Conservation (phyloP, 2,113 vertebrate genomes). For the Dipodomys ordii region DNA sequence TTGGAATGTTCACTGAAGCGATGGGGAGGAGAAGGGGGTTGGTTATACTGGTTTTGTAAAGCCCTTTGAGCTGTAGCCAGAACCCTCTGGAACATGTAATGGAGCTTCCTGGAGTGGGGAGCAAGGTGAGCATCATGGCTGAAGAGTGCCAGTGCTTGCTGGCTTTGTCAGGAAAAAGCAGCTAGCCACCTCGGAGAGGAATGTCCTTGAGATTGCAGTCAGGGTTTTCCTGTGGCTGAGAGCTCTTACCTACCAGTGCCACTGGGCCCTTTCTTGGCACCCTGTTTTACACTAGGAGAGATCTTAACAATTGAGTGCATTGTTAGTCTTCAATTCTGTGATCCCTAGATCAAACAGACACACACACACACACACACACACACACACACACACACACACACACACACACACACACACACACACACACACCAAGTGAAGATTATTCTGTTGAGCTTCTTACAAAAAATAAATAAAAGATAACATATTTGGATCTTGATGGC, state of each 20-base stretch:
- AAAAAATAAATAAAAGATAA: neutral
- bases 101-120: neutral
- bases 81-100: constrained; percentile 17
- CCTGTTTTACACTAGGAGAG: constrained; percentile 43
- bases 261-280: constrained; percentile 58
- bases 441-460: neutral
- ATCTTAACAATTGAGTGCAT: neutral
- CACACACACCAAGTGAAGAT: neutral
- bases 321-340: neutral
- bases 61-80: neutral
- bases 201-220: neutral
- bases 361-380: no score
- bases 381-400: neutral
- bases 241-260: neutral
- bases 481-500: neutral
- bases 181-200: neutral
- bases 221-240: neutral
- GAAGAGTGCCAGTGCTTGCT: neutral
- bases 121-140: neutral
- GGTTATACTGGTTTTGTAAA: neutral
- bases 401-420: no score
- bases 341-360: neutral
- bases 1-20: neutral
- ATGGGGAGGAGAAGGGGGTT: no score
- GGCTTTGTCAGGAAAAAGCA: neutral